phyloP scores from a whole-genome alignment of 2,797 vertebrate species.

The Ibycter americanus region DNA sequence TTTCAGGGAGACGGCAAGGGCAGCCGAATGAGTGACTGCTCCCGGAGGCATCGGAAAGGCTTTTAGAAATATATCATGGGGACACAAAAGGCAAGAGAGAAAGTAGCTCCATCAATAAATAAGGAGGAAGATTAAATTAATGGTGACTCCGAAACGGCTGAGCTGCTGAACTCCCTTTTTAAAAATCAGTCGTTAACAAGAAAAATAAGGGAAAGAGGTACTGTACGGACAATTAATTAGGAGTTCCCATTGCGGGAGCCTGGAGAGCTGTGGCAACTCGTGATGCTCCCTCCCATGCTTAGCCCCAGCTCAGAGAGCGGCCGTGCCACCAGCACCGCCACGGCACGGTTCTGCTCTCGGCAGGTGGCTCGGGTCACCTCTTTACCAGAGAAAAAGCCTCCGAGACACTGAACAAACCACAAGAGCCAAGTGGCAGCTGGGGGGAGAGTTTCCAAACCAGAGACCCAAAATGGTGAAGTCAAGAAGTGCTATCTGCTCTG shows the following conservation, averaged over 20 bases:
- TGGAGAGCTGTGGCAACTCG: neutral
- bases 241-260: neutral
- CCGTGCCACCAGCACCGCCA: neutral
- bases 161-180: neutral
- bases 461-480: neutral
- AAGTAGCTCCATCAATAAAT: slow-evolving; percentile 75
- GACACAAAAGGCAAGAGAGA: slow-evolving; percentile 65
- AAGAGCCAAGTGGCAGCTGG: neutral
- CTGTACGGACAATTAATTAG: neutral
- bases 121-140: slow-evolving; percentile 74
- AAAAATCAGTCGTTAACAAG: neutral
- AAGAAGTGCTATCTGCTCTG: neutral
- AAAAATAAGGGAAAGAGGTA: neutral
- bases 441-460: neutral
- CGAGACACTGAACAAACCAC: neutral
- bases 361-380: neutral
- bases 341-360: fast-evolving
- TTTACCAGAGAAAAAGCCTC: neutral
- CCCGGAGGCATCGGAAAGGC: slow-evolving; percentile 33
- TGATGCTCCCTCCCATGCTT: neutral
- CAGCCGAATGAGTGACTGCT: slow-evolving; percentile 53
- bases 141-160: slow-evolving; percentile 55
- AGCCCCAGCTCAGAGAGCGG: neutral
- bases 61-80: slow-evolving; percentile 67
- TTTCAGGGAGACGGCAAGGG: slow-evolving; percentile 17